Evolutionary conservation across 2,113 vertebrate species (phyloP), one percentile per base, ranked within the genome.

Genomic region (Cygnus buccinator): DNA sequence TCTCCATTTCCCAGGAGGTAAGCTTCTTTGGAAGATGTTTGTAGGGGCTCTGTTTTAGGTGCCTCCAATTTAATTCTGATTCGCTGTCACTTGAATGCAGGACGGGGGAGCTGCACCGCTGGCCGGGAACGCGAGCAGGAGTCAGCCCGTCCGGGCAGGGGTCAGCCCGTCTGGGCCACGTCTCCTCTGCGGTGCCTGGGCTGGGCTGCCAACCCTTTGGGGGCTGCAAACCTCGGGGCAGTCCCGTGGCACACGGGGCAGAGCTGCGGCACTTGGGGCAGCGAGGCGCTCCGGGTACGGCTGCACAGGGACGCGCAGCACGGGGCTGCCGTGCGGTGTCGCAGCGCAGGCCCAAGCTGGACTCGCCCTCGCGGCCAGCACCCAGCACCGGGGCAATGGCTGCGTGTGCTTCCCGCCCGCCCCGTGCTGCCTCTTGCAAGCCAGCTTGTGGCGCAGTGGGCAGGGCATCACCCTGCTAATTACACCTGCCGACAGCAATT

Each of bases 121-220:
- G 8, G 28, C 13, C 35, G 22, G 78, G 73, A 84, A 37, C 3
- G 0, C 0, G 0, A 23, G 41, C 67, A 72, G 35, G 23, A 11
- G 13, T 52, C 50, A 26, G 50, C 13, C 1, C 0, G 10, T 2
- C 46, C 17, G 43, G 43, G 12, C 3, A 18, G 35, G 43, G 16
- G 15, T 44, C 43, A 18, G 44, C 44, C 44, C 44, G 16, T 7
- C 25, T 29, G 44, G 46, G 31, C 62, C 39, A 26, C 2, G 6
- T 35, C 22, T 67, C 74, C 58, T 66, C 44, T 13, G 28, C 41
- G 65, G 63, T 2, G 1, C 5, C 26, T 1, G 0, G 28, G 41
- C 22, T 35, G 50, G 54, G 39, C n/a, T 72, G 77, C 29, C 63
- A 70, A 31, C 55, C 55, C 3, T 25, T 50, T 6, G 3, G 20